These are phyloP conservation scores for Lasioglossum villosulum DNA, from an alignment of 2,888 invertebrate species.

Conservation along the genomic window DNA sequence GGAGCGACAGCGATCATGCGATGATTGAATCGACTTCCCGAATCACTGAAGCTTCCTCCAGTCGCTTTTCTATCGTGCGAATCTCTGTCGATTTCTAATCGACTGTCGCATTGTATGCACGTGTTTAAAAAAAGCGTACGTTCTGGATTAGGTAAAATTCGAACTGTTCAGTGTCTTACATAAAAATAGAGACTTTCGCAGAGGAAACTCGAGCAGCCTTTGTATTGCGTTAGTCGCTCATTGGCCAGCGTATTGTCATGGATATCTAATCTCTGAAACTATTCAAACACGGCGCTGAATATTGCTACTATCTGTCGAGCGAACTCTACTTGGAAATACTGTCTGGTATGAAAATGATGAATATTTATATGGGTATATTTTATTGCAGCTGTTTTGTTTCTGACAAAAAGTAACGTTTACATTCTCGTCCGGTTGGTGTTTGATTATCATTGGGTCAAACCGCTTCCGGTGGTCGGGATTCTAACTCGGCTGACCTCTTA, in stretches of 20 bases:
- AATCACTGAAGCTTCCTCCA: neutral
- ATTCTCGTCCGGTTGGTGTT: neutral
- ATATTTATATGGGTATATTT: neutral
- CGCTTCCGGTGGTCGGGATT: neutral
- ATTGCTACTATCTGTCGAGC: neutral
- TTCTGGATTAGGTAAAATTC: no score
- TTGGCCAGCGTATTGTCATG: neutral
- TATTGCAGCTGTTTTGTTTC: neutral
- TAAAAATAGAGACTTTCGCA: neutral
- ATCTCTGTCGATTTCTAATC: neutral
- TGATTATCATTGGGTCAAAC: conserved; percentile 13
- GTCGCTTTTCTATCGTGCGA: neutral
- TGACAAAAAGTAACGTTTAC: neutral
- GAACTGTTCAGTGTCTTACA: neutral
- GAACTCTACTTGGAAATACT: neutral
- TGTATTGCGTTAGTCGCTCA: no score
- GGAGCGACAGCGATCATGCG: conserved; percentile 49
- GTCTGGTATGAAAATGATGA: no score
- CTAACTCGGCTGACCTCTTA: neutral
- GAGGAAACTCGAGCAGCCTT: neutral
- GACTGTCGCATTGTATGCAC: neutral
- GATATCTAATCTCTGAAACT: neutral
- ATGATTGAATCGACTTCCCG: neutral
- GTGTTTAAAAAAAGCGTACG: no score
- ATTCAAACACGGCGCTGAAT: neutral